Base-by-base conservation (phyloP, 1,140 invertebrate species). In the Mya arenaria region DNA sequence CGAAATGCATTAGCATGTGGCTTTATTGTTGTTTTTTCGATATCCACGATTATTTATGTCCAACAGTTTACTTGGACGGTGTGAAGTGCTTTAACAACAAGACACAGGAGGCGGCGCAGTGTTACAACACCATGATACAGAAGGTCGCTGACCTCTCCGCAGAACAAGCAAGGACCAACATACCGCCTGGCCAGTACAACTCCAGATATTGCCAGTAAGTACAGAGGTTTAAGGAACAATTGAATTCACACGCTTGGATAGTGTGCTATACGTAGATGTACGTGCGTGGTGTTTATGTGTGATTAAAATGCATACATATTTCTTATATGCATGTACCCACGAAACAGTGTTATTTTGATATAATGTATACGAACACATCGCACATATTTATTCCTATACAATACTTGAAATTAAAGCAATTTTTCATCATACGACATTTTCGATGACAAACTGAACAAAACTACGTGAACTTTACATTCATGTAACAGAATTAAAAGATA, bases 121-220 rank as follows among this genome's bases (percentile, higher is more conserved):
- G 79, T 52, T 37, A 63, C 6, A 73, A 52, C 41, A 81, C 41
- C 8, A 17, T 81, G 23, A 32, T 68, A 15, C 10, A 32, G 4
- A 63, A 34, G 19, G 15, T 73, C 1, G 65, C 63, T 19, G 66
- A 81, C 10, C 39, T 81, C 19, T 28, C 65, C 19, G 30, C 65
- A 8, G 56, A 55, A 4, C 55, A 73, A 5, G 28, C 58, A 4
- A 32, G 69, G 48, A 19, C 32, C 25, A 25, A 34, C 19, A 73
- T 81, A 68, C 69, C 79, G 23, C 15, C 52, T 13, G 25, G 55
- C 34, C 55, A 72, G 58, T 81, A 44, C 44, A 15, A 73, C 23
- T 71, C 15, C 32, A 25, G 32, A 63, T 62, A 65, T 23, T 81
- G 79, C 79, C 79, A 73, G 79, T 81, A 65, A 62, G 66, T 62